Evolutionary conservation across 2,797 vertebrate species (phyloP).

Genomic region (Arremon aurantiirostris): DNA sequence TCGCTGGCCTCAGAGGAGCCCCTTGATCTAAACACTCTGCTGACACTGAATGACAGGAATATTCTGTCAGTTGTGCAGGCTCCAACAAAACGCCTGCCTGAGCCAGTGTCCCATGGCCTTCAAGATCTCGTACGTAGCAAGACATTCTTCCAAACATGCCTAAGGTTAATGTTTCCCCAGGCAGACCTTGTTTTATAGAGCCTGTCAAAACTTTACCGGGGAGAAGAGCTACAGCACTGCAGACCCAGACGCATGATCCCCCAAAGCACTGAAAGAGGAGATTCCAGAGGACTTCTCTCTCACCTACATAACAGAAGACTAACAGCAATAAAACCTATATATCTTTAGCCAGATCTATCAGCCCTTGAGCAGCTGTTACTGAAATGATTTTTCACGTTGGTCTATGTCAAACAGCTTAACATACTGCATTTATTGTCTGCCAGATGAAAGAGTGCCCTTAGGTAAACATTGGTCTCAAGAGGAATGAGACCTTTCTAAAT

Average conservation of each 20-base stretch:
- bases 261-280: not conserved
- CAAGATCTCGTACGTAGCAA: accelerated
- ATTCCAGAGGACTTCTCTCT: not conserved
- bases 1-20: not conserved
- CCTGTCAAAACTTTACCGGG: not conserved
- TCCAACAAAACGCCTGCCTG: not conserved
- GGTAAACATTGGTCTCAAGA: not conserved
- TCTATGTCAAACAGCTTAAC: not conserved
- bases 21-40: not conserved
- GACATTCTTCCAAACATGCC: not conserved
- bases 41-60: not conserved
- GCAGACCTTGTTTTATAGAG: not conserved
- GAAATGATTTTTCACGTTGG: not conserved
- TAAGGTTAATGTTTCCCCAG: not conserved
- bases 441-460: not conserved
- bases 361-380: not conserved
- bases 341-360: not conserved
- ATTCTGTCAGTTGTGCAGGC: not conserved
- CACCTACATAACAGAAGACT: not conserved
- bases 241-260: not conserved
- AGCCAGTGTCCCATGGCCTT: not conserved
- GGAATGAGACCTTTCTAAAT: not conserved
- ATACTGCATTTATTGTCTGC: not conserved
- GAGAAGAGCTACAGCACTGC: not conserved
- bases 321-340: not conserved